phyloP scores from a whole-genome alignment of 2,888 invertebrate genomes.

The Pteria penguin region DNA sequence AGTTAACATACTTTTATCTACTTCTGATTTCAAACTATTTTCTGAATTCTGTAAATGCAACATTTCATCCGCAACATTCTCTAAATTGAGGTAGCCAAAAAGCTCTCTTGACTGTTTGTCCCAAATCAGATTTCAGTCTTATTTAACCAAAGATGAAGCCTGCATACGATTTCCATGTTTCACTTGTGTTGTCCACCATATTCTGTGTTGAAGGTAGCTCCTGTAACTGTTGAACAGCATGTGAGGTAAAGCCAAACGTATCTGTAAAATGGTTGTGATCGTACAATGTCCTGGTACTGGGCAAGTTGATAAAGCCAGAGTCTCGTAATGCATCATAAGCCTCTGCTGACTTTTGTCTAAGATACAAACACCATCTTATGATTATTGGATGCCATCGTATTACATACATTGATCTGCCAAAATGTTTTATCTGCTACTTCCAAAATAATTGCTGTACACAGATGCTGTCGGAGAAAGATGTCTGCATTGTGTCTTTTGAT shows the following conservation, averaged over 20 bases:
- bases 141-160: constrained; percentile 54
- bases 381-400: constrained; percentile 43
- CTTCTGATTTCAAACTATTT: too few species aligned
- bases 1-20: too few species aligned
- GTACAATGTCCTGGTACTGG: constrained; percentile 42
- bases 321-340: constrained; percentile 35
- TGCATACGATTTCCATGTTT: constrained; percentile 25
- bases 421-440: too few species aligned
- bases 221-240: constrained; percentile 31
- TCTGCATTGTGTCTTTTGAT: not conserved
- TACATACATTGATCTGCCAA: constrained; percentile 21
- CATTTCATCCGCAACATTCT: too few species aligned
- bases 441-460: too few species aligned
- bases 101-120: constrained; percentile 50
- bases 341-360: constrained; percentile 3
- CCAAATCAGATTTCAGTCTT: constrained; percentile 46
- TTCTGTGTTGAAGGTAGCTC: constrained; percentile 29
- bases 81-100: constrained; percentile 48
- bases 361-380: constrained; percentile 28
- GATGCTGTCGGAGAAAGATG: too few species aligned
- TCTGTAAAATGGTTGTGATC: constrained; percentile 42
- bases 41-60: too few species aligned
- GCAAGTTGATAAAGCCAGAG: constrained; percentile 36
- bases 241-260: constrained; percentile 22
- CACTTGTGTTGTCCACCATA: constrained; percentile 1